These are phyloP conservation scores for Ochotona princeps DNA, from an alignment of 2,113 vertebrate genomes.

Conservation along the genomic window DNA sequence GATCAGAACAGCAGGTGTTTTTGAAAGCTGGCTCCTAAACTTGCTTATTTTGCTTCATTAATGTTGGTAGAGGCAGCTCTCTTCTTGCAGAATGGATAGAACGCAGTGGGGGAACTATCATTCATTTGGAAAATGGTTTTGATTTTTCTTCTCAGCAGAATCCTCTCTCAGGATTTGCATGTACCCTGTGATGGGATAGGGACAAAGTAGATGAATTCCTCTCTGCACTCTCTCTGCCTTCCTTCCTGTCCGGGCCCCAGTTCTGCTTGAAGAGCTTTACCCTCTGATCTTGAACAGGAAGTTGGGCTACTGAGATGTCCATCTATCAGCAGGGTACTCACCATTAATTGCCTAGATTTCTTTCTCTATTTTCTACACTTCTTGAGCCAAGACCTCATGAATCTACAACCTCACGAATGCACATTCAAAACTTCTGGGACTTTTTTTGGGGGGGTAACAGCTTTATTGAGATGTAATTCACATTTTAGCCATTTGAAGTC, in stretches of 20 bases:
- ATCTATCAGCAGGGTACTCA: background rate
- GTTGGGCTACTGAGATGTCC: background rate
- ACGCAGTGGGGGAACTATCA: conserved; percentile 41
- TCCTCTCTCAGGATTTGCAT: background rate
- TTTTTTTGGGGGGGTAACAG: background rate
- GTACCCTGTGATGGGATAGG: background rate
- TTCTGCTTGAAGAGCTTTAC: background rate
- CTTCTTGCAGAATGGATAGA: conserved; percentile 35
- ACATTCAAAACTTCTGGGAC: background rate
- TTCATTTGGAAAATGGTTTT: conserved; percentile 56
- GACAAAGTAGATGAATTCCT: background rate
- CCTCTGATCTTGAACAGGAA: background rate
- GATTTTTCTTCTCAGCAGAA: conserved; percentile 40
- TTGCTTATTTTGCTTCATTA: conserved; percentile 67
- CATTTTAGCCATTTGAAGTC: background rate
- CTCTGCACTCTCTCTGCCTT: background rate
- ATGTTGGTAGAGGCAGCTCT: conserved; percentile 54
- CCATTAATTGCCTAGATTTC: background rate
- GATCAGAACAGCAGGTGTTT: conserved; percentile 51
- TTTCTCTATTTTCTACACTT: background rate
- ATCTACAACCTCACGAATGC: background rate
- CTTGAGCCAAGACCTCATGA: background rate
- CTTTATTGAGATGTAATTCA: background rate
- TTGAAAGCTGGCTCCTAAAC: conserved; percentile 47
- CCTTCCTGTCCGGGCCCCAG: background rate